Evolutionary conservation across 2,797 vertebrate species (phyloP), one percentile per base, ranked within the genome.

Genomic region (Capromys pilorides): DNA sequence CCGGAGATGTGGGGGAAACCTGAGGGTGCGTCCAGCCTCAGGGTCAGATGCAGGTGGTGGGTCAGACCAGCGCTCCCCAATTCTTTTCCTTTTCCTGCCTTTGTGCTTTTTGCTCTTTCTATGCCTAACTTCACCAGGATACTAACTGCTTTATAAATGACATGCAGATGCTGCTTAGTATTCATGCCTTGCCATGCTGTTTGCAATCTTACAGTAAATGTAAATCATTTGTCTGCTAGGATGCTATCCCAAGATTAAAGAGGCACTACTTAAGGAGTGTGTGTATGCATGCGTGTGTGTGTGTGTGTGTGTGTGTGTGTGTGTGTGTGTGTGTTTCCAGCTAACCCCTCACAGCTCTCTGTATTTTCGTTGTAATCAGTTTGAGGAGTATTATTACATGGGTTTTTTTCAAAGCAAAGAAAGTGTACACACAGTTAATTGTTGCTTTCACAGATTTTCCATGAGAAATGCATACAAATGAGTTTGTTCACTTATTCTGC

Each of bases 141-240:
- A 73, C 79, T n/a, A 62, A 96, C 95, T 90, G 41, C 45, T 33
- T 86, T 88, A 93, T 96, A 95, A 93, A 94, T 64, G 87, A 90
- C 54, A 95, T 78, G 51, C 77, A 41, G 45, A 64, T 84, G 82
- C 61, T 95, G 41, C 77, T 96, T 88, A 88, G 90, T 90, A 96
- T 95, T 94, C 91, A 90, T 94, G 85, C 80, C 73, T 86, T 92
- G 62, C 78, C 94, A 79, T 59, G 39, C 86, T 88, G 18, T 92
- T 96, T 95, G 93, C 41, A 41, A 66, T 81, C 54, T 62, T 80
- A n/a, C 31, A 51, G 75, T 49, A 87, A 94, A 91, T 75, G 88
- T 88, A 95, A 94, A 93, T 95, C 88, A 83, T 90, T 71, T 93
- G 78, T 87, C 71, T 96, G 94, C 93, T 90, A 85, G 75, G 84